These are phyloP conservation scores for Clusia tigrina DNA, from an alignment of 2,888 invertebrate genomes.

Conservation along the genomic window DNA sequence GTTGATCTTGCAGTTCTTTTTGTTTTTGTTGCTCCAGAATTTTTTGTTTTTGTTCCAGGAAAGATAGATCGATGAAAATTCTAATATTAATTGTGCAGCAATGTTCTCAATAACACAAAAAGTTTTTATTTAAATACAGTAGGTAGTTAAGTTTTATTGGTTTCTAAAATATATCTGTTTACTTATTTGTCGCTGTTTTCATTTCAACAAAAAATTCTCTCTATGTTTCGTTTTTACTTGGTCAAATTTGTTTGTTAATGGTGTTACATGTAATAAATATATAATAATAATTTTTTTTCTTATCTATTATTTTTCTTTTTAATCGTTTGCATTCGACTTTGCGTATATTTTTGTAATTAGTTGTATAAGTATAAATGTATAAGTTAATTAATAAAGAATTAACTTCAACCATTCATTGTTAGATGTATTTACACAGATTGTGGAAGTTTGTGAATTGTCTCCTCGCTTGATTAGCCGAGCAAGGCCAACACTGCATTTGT, in stretches of 20 bases:
- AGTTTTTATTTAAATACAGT: constrained; percentile 31
- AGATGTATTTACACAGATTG: not conserved
- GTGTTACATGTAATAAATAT: not conserved
- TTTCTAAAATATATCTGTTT: not conserved
- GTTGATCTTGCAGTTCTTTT: constrained; percentile 62
- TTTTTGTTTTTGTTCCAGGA: constrained; percentile 77
- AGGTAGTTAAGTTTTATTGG: constrained; percentile 31
- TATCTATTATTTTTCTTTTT: not conserved
- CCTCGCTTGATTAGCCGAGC: too few species aligned
- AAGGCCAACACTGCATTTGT: too few species aligned
- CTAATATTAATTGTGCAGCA: constrained; percentile 67
- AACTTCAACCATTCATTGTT: not conserved
- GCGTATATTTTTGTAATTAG: not conserved
- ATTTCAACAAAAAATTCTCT: not conserved
- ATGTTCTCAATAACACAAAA: constrained; percentile 49
- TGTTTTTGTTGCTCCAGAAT: constrained; percentile 70
- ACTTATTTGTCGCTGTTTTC: not conserved
- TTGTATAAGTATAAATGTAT: not conserved
- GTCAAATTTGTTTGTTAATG: not conserved
- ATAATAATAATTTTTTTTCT: too few species aligned
- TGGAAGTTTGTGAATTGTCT: too few species aligned
- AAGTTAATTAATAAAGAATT: not conserved
- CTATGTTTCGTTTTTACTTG: not conserved
- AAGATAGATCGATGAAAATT: constrained; percentile 85
- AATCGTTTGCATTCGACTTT: not conserved